A percentile compares a stretch with the other conserved stretches of the same genome.
Conservation (phyloP, 2,888 invertebrate species). For the Nesidiocoris tenuis region DNA sequence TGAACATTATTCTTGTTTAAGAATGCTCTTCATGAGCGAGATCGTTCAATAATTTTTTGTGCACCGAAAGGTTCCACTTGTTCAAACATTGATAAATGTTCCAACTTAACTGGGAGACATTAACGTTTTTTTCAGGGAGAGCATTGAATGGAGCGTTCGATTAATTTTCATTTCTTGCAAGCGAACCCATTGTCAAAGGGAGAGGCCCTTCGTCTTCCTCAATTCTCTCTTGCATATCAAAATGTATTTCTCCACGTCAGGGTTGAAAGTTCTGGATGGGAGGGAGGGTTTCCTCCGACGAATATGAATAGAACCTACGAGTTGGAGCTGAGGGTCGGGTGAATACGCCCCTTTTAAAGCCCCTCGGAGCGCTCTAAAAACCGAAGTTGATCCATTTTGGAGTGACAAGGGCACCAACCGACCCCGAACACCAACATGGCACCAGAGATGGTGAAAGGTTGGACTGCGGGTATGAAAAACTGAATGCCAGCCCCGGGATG, state of each 20-base stretch:
- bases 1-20: too few species aligned
- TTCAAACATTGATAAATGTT: too few species aligned
- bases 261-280: neutral
- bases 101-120: too few species aligned
- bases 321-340: neutral
- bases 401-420: conserved; percentile 34
- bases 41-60: too few species aligned
- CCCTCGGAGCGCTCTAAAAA: conserved; percentile 3
- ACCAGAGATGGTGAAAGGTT: neutral
- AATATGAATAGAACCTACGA: neutral
- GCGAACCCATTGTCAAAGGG: neutral
- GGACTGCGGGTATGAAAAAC: neutral
- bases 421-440: neutral
- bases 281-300: neutral
- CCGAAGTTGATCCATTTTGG: conserved; percentile 36
- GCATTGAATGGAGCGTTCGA: too few species aligned
- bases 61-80: too few species aligned
- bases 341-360: neutral
- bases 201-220: neutral
- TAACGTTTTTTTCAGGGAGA: too few species aligned
- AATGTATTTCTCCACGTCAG: neutral
- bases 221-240: neutral
- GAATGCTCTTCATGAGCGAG: too few species aligned
- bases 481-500: neutral
- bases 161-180: neutral